Base-by-base conservation (phyloP, 2,113 vertebrate genomes). In the Fulica atra region DNA sequence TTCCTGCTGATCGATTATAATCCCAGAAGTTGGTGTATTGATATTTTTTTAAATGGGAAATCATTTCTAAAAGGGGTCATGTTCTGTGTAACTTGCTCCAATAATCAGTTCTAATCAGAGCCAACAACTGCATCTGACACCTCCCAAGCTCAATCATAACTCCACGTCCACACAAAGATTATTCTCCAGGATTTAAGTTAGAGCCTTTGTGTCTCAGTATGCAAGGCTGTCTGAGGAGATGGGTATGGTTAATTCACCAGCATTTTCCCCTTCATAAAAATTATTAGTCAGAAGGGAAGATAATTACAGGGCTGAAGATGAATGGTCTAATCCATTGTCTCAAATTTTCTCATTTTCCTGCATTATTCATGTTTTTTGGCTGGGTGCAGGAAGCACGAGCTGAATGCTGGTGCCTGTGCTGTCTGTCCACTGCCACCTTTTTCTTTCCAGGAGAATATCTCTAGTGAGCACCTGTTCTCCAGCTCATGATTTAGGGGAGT, bases 221-320 rank as follows among this genome's bases (percentile, higher is more conserved):
- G 11, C 2, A 10, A 92, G 54, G 13, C 28, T 91, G 28, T 54
- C 46, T 89, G 46, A 92, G 40, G 53, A 71, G 51, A 36, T 56
- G 54, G 3, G 9, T 71, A 6, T 46, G 72, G 85, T 95, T 89
- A 59, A 59, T 24, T 83, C 88, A 82, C 13, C 36, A 18, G 24
- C 35, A 91, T 59, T 31, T 95, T 63, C 31, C 29, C 7, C 56
- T 85, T 65, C 44, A 57, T 24, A 61, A 63, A 78, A 96, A 82
- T 79, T 96, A 74, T 90, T 95, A 91, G 64, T 78, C 56, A 88
- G 51, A 97, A 89, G 72, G 35, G 80, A 80, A 91, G 63, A 92
- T 94, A 96, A 97, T 97, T 97, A 59, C 40, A 89, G 66, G 9
- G 80, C 31, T 96, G 35, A 96, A 96, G 92, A 97, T 93, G 68